Evolutionary conservation across 2,888 invertebrate species (phyloP).

Genomic region (Empis stercorea): DNA sequence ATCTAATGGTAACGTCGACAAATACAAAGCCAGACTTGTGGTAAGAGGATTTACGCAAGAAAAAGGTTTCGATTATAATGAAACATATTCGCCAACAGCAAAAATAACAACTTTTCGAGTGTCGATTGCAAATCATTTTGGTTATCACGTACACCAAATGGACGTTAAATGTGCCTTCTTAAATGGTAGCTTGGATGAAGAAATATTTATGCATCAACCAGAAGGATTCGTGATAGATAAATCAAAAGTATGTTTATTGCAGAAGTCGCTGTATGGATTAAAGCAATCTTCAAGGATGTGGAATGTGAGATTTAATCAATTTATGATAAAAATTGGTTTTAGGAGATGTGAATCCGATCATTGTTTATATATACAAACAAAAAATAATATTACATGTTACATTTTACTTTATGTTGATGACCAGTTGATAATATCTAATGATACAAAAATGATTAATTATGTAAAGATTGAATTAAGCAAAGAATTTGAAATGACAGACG

Average conservation of each 20-base stretch:
- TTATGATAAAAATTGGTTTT: constrained; percentile 2
- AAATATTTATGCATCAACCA: too few species aligned
- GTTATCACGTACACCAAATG: constrained; percentile 1
- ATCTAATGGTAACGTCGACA: constrained; percentile 3
- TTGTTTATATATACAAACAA: too few species aligned
- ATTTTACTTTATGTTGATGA: too few species aligned
- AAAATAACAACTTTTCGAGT: constrained; percentile 7
- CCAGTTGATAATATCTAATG: too few species aligned
- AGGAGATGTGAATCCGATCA: background rate
- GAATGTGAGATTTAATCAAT: background rate
- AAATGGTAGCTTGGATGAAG: constrained; percentile 4
- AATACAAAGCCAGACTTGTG: constrained; percentile 9
- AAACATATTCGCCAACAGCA: too few species aligned
- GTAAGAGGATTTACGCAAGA: constrained; percentile 5
- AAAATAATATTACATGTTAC: too few species aligned
- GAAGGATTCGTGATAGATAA: constrained; percentile 5
- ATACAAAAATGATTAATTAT: background rate
- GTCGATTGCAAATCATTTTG: constrained; percentile 4
- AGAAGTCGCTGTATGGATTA: constrained; percentile 8
- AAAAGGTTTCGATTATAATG: constrained; percentile 8
- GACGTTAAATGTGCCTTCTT: constrained; percentile 8
- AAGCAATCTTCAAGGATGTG: constrained; percentile 9
- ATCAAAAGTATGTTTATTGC: constrained; percentile 5
- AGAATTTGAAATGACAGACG: too few species aligned
- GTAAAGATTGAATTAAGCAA: background rate